Base-by-base conservation (phyloP, 92 coral and sea anemone species). In the Palythoa heliodiscus region DNA sequence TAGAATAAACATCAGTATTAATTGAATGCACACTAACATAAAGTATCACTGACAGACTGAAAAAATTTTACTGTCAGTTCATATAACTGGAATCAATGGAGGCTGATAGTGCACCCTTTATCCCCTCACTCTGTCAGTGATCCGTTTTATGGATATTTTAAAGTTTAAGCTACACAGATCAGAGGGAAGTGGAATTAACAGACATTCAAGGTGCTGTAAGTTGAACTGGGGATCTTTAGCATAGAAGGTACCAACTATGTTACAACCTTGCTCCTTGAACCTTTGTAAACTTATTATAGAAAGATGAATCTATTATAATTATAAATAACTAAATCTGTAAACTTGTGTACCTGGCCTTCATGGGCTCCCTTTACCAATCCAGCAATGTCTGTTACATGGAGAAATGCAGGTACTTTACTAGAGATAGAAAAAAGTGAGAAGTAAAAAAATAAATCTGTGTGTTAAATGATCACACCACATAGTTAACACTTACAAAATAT, bases 351-450 rank as follows among this genome's bases (percentile, higher is more conserved):
- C 98, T 96, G 94, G 60, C 99, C 99, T 71, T 96, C 99, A n/a
- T 92, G 94, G 0, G 99, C 99, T 74, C 99, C 99, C 87, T 96
- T 52, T 5, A 96, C 99, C 58, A 96, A 85, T 17, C 99, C 99
- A 79, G 99, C 99, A 88, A 96, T 96, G 83, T 96, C 99, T 11
- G 94, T 92, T 67, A 96, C 98, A 82, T 92, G 90, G 9, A 96
- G 90, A 84, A 92, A 96, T 63, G 99, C 99, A 52, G 99, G 99
- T 48, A 96, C 98, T 90, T 96, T 96, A 70, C 99, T 96, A 82
- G 19, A 40, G 11, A 38, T 10, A 52, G 48, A 80, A 39, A 48
- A 5, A 66, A 12, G 20, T 2, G 40, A 40, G 22, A n/a, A 63
- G 66, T 69, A 37, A 25, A 11, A 14, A 57, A 57, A 14, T 57